Evolutionary conservation across 2,888 invertebrate species (phyloP), one percentile per base, ranked within the genome.

Genomic region (Drosophila subsilvestris): DNA sequence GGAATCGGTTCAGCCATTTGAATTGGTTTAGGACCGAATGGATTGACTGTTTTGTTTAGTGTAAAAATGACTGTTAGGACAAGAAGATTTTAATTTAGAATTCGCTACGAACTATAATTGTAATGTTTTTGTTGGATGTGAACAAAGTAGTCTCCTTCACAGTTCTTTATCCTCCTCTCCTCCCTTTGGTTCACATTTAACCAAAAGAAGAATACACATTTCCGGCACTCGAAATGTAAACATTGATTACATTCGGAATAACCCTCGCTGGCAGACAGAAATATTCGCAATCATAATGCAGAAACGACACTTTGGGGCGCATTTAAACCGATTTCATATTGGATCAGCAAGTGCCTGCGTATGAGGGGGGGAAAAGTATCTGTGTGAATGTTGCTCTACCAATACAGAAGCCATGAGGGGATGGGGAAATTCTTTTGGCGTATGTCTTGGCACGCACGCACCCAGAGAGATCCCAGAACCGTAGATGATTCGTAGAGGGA

Each of bases 281-380:
- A 50, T 62, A 68, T 61, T 85, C 62, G 68, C 58, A 79, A 81
- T 87, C 89, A 85, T 87, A 87, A 88, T 75, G 77, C 72, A 73
- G 69, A 74, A 85, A 74, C 84, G 75, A 77, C 89, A 87, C 87
- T 85, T 88, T 81, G 87, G 87, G 85, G 80, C 82, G 59, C 79
- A 87, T 87, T 85, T 88, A 85, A 88, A 88, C 86, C 74, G 84
- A 85, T 87, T 85, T 85, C 74, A 75, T 78, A 75, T 79, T 71
- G 67, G 69, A 58, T 59, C 68, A 56, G 58, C 22, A 54, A 49
- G 29, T 49, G 37, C 32, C 25, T 17, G 9, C 25, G 48, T 20
- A 27, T 32, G 44, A n/a, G 25, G 18, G 32, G 22, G 22, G 17
- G 18, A 25, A 47, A 22, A 29, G 25, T 59, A 22, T 48, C 45